phyloP scores from a whole-genome alignment of 2,113 vertebrate genomes.

The Setophaga petechia region DNA sequence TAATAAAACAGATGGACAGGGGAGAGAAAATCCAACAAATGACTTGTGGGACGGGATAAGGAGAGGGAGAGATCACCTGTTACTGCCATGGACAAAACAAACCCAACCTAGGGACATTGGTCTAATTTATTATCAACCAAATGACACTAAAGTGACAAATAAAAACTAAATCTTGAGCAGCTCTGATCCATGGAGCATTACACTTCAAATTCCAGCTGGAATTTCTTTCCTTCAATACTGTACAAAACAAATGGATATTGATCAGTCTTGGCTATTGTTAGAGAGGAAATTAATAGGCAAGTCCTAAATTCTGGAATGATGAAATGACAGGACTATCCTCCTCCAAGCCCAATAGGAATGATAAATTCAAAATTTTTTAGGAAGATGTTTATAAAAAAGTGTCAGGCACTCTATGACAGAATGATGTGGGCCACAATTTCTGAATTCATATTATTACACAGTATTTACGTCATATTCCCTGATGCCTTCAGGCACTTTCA shows the following conservation, averaged over 20 bases:
- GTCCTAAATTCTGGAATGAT: background rate
- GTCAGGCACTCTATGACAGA: background rate
- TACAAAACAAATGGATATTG: background rate
- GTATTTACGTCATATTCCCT: background rate
- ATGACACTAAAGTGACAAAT: background rate
- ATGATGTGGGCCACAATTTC: background rate
- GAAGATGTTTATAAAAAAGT: background rate
- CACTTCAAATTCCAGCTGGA: background rate
- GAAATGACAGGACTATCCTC: background rate
- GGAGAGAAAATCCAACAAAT: background rate
- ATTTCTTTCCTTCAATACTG: background rate
- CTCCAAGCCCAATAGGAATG: background rate
- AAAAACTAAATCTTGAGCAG: background rate
- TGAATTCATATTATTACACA: background rate
- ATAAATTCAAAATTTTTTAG: background rate
- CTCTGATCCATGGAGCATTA: background rate
- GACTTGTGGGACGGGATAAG: rapidly evolving
- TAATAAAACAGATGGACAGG: background rate
- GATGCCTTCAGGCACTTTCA: background rate
- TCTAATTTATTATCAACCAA: background rate
- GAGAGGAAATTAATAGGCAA: background rate
- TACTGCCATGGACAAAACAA: background rate
- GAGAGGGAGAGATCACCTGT: background rate
- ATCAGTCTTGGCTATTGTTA: background rate
- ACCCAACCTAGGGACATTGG: rapidly evolving